These are phyloP conservation scores for Melanchra persicariae DNA, from an alignment of 2,888 invertebrate species.

Conservation along the genomic window DNA sequence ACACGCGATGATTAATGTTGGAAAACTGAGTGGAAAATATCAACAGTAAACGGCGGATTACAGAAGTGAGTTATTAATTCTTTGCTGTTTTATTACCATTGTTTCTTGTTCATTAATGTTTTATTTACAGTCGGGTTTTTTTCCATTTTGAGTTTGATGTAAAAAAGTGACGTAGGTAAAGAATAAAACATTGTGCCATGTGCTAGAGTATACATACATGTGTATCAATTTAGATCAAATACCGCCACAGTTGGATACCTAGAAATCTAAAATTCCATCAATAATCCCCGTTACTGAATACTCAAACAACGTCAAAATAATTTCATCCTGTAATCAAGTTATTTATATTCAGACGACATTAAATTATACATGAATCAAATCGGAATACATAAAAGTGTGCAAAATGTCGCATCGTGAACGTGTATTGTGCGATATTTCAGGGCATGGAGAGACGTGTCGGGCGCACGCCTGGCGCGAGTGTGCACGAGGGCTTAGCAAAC, in stretches of 20 bases:
- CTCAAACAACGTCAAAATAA: slow-evolving; percentile 61
- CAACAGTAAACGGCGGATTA: slow-evolving; percentile 63
- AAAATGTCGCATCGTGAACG: slow-evolving; percentile 63
- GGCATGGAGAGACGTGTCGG: slow-evolving; percentile 66
- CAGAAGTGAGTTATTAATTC: slow-evolving; percentile 52
- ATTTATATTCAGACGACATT: slow-evolving; percentile 70
- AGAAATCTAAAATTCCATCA: slow-evolving; percentile 62
- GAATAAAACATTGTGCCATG: neutral
- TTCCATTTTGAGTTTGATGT: neutral
- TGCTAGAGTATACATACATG: neutral
- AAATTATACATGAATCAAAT: slow-evolving; percentile 71
- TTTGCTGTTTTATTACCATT: slow-evolving; percentile 38
- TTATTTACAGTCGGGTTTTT: neutral
- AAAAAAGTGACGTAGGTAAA: neutral
- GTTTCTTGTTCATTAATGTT: slow-evolving; percentile 12
- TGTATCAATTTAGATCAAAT: slow-evolving; percentile 42
- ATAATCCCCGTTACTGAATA: slow-evolving; percentile 53
- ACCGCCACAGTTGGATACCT: slow-evolving; percentile 13
- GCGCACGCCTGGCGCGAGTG: slow-evolving; percentile 63
- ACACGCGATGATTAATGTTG: slow-evolving; percentile 70
- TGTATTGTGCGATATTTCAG: slow-evolving; percentile 70
- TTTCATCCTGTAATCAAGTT: slow-evolving; percentile 65
- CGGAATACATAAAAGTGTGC: slow-evolving; percentile 69
- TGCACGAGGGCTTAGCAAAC: slow-evolving; percentile 70
- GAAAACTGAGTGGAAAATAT: slow-evolving; percentile 60